These are phyloP conservation scores for Epsilonema sp. DNA, from an alignment of 2,888 invertebrate genomes.

Conservation along the genomic window DNA sequence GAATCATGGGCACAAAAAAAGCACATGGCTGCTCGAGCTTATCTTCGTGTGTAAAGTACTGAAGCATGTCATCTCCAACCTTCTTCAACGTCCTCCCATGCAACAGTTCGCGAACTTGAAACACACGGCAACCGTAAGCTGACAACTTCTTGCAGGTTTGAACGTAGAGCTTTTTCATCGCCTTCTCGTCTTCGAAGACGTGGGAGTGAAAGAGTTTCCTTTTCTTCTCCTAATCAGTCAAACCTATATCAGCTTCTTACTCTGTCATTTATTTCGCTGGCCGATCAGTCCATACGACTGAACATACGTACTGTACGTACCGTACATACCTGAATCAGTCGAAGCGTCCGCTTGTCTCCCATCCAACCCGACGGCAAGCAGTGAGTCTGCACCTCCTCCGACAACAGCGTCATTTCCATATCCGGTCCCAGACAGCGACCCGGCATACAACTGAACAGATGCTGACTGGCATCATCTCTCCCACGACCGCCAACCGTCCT, in stretches of 20 bases:
- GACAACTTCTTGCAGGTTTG: conserved; percentile 44
- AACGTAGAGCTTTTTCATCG: conserved; percentile 43
- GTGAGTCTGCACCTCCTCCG: conserved; percentile 35
- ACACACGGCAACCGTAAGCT: conserved; percentile 42
- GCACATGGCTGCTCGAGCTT: conserved; percentile 3
- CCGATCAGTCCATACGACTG: too few species aligned
- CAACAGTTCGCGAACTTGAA: conserved; percentile 43
- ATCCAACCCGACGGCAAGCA: conserved; percentile 42
- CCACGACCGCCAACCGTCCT: too few species aligned
- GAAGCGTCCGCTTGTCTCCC: conserved; percentile 39
- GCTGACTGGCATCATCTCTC: too few species aligned
- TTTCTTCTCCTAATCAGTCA: conserved; percentile 41
- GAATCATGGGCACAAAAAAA: too few species aligned
- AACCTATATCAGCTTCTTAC: not conserved
- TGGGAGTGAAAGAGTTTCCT: conserved; percentile 44
- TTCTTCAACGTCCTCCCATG: conserved; percentile 43
- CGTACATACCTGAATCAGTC: conserved; percentile 40
- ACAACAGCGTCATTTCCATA: too few species aligned
- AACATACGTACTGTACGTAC: too few species aligned
- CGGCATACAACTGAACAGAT: too few species aligned
- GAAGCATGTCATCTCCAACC: conserved; percentile 31
- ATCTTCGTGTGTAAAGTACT: not conserved
- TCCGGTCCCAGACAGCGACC: too few species aligned
- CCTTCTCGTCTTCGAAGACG: conserved; percentile 43
- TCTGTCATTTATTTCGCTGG: not conserved